Evolutionary conservation across 2,113 vertebrate genomes (phyloP).

Genomic region (Lepisosteus osseus): DNA sequence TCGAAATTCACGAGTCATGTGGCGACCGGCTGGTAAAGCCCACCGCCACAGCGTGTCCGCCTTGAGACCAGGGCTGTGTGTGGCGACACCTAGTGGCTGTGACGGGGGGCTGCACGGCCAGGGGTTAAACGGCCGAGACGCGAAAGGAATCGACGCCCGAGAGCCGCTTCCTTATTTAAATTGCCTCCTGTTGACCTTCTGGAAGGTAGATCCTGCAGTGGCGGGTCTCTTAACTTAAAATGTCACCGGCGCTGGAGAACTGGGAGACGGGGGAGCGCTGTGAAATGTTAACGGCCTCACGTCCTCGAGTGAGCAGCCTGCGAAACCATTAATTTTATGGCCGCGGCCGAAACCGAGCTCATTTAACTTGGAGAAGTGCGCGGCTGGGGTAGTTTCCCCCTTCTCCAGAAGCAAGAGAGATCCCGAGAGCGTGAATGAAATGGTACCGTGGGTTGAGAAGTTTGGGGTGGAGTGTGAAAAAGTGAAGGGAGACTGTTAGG

Average conservation of each 20-base stretch:
- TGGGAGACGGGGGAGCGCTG: background rate
- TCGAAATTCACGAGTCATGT: too few relatives aligned
- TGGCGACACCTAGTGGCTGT: slow-evolving; percentile 29
- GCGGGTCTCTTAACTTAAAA: slow-evolving; percentile 5
- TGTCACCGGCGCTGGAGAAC: background rate
- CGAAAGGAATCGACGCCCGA: slow-evolving; percentile 19
- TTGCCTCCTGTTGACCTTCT: slow-evolving; percentile 7
- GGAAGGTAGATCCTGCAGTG: slow-evolving; percentile 18
- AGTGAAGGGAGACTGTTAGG: too few relatives aligned
- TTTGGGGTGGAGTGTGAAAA: too few relatives aligned
- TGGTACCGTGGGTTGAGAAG: too few relatives aligned
- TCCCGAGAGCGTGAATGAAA: too few relatives aligned
- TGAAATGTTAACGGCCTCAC: slow-evolving; percentile 16
- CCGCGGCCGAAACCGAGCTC: background rate
- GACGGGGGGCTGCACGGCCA: slow-evolving; percentile 17
- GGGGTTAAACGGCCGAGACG: slow-evolving; percentile 20
- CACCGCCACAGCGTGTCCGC: too few relatives aligned
- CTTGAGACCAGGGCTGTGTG: too few relatives aligned
- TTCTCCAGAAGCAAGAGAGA: too few relatives aligned
- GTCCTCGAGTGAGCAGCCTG: background rate
- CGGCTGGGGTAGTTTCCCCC: background rate
- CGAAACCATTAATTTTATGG: background rate
- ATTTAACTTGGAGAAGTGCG: background rate
- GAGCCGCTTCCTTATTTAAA: background rate
- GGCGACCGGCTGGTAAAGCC: too few relatives aligned